Evolutionary conservation across 1,140 invertebrate genomes (phyloP).

Genomic region (Lerema accius): DNA sequence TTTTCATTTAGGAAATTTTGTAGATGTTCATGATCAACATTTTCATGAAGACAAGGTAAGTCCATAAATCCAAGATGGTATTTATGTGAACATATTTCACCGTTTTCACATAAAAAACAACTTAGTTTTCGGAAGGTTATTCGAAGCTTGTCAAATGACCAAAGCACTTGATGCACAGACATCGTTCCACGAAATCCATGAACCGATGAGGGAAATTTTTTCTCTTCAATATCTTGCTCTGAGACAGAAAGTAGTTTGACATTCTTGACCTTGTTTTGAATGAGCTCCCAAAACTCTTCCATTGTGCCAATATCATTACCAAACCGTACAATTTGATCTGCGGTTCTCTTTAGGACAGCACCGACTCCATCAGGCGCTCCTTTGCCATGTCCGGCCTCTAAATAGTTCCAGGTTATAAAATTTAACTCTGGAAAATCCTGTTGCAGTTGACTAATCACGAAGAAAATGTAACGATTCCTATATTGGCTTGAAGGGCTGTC

Average conservation of each 20-base stretch:
- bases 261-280: slow-evolving; percentile 7
- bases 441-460: slow-evolving; percentile 29
- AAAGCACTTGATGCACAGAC: slow-evolving; percentile 30
- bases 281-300: slow-evolving; percentile 18
- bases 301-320: slow-evolving; percentile 26
- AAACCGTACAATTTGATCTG: slow-evolving; percentile 16
- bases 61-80: no score
- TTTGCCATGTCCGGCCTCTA: slow-evolving; percentile 37
- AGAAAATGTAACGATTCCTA: slow-evolving; percentile 39
- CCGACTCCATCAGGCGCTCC: slow-evolving; percentile 41
- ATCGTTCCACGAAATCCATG: slow-evolving; percentile 17
- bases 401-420: slow-evolving; percentile 36
- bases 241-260: background rate
- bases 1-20: no score
- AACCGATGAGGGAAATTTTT: slow-evolving; percentile 15
- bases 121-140: slow-evolving; percentile 20
- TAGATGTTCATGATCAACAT: no score
- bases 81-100: no score
- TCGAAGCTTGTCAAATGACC: slow-evolving; percentile 3
- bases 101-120: background rate
- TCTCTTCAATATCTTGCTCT: slow-evolving; percentile 21
- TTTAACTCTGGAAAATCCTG: slow-evolving; percentile 27
- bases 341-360: slow-evolving; percentile 34
- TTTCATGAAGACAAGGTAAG: no score
- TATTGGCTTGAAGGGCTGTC: slow-evolving; percentile 37